Evolutionary conservation across 2,888 invertebrate species (phyloP).

Genomic region (Polia nebulosa): DNA sequence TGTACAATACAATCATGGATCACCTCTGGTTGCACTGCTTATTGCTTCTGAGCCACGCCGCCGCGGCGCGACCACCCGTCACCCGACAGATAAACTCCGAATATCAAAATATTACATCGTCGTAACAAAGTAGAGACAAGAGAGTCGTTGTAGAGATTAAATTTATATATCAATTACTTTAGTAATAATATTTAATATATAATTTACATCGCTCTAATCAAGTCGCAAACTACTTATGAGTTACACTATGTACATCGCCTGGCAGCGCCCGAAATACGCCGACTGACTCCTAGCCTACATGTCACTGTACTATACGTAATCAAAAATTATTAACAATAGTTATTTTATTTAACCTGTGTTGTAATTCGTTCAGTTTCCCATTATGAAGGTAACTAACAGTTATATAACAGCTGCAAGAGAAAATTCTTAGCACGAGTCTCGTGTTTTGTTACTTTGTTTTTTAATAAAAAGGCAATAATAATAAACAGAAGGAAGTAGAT

Average conservation of each 20-base stretch:
- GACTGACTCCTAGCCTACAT: slow-evolving; percentile 64
- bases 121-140: slow-evolving; percentile 80
- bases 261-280: slow-evolving; percentile 11
- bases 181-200: slow-evolving; percentile 65
- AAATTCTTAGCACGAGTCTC: too few relatives aligned
- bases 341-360: slow-evolving; percentile 81
- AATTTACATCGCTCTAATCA: slow-evolving; percentile 72
- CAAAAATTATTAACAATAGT: slow-evolving; percentile 70
- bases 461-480: background rate
- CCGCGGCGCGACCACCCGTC: slow-evolving; percentile 59
- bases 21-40: slow-evolving; percentile 82
- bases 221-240: slow-evolving; percentile 67
- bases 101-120: slow-evolving; percentile 84
- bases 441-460: background rate
- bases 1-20: slow-evolving; percentile 72
- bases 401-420: slow-evolving; percentile 36
- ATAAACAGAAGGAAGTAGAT: slow-evolving; percentile 8
- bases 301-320: slow-evolving; percentile 62
- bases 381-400: slow-evolving; percentile 54
- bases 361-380: slow-evolving; percentile 85
- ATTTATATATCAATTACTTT: slow-evolving; percentile 66
- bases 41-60: slow-evolving; percentile 77
- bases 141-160: slow-evolving; percentile 82
- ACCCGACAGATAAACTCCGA: slow-evolving; percentile 80
- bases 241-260: slow-evolving; percentile 70